Evolutionary conservation across 2,113 vertebrate genomes (phyloP).

Genomic region (Nettapus auritus): DNA sequence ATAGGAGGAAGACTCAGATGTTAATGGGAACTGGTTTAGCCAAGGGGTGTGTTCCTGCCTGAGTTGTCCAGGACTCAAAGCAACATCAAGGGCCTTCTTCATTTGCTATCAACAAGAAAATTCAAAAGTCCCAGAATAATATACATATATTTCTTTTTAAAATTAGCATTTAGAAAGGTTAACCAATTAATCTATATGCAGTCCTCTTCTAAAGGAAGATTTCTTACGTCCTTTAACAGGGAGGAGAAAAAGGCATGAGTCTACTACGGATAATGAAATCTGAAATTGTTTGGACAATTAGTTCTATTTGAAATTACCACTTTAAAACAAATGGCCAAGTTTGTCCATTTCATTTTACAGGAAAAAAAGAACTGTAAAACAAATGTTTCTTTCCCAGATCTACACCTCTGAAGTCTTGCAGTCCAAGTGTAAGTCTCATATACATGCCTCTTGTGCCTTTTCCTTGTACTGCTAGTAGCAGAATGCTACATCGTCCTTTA

Average conservation of each 20-base stretch:
- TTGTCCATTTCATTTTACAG: not conserved
- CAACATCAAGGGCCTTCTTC: not conserved
- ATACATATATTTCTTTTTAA: not conserved
- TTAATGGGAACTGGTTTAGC: not conserved
- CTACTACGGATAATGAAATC: not conserved
- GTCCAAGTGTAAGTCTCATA: not conserved
- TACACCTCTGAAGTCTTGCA: not conserved
- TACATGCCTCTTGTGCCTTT: not conserved
- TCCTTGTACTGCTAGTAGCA: not conserved
- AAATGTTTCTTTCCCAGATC: not conserved
- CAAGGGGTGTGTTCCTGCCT: not conserved
- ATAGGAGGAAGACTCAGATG: not conserved
- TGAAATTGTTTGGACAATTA: not conserved
- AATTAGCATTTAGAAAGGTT: not conserved
- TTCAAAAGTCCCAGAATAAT: not conserved
- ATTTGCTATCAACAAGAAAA: not conserved
- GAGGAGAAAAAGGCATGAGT: not conserved
- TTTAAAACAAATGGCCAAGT: not conserved
- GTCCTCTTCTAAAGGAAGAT: not conserved
- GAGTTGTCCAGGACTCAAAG: not conserved
- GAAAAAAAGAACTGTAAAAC: not conserved
- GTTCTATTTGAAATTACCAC: not conserved
- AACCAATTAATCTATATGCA: not conserved
- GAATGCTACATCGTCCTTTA: not conserved
- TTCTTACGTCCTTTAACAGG: not conserved